Evolutionary conservation across 2,113 vertebrate genomes (phyloP).

Genomic region (Platysternon megacephalum): DNA sequence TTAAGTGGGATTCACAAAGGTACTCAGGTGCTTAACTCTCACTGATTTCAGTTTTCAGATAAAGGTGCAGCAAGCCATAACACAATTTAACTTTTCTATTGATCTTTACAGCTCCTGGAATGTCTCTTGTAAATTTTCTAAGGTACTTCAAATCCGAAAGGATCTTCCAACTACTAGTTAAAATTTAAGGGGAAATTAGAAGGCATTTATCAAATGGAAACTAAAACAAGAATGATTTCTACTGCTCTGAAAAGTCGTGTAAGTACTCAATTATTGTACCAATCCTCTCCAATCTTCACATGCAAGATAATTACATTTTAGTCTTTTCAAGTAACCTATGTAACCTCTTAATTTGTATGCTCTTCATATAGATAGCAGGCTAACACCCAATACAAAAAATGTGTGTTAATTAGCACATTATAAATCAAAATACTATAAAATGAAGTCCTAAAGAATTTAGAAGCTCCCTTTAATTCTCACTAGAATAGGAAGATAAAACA

Average conservation of each 20-base stretch:
- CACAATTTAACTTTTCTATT: neutral
- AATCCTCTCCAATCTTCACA: neutral
- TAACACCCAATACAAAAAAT: rapidly evolving
- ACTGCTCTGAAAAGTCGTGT: neutral
- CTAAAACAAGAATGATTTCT: neutral
- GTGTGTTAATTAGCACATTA: neutral
- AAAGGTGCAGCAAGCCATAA: neutral
- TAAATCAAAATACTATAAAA: neutral
- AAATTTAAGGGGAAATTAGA: neutral
- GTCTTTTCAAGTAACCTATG: neutral
- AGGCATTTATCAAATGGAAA: neutral
- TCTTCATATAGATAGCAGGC: neutral
- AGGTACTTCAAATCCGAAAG: neutral
- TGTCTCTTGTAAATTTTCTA: neutral
- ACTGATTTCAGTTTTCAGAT: neutral
- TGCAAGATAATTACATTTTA: neutral
- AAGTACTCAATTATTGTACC: neutral
- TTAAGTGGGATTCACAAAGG: neutral
- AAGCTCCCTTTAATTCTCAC: neutral
- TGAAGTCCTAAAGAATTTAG: neutral
- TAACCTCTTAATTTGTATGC: neutral
- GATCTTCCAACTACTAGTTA: neutral
- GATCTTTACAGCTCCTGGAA: neutral
- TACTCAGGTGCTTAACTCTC: neutral
- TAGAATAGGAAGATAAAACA: rapidly evolving